Evolutionary conservation across 2,797 vertebrate genomes (phyloP).

Genomic region (Chrysocyon brachyurus): DNA sequence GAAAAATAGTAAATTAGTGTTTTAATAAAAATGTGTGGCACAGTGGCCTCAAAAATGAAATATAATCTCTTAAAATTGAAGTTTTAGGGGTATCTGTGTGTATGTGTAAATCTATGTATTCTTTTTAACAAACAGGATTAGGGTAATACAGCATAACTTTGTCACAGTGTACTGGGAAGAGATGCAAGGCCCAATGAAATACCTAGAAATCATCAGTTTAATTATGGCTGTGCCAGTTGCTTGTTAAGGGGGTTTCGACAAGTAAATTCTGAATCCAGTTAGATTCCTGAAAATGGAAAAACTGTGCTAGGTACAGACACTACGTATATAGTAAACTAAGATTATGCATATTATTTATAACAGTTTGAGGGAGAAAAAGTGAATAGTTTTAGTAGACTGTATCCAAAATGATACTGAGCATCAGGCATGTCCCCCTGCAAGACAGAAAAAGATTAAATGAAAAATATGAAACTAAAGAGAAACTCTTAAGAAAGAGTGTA

Average conservation of each 20-base stretch:
- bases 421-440: neutral
- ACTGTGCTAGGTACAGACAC: neutral
- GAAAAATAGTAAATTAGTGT: neutral
- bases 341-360: neutral
- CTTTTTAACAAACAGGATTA: neutral
- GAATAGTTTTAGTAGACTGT: neutral
- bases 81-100: neutral
- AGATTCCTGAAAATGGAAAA: neutral
- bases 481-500: neutral
- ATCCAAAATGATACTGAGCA: neutral
- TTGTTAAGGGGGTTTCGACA: neutral
- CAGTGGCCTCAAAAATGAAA: neutral
- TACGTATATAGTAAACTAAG: neutral
- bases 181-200: neutral
- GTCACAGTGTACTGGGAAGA: neutral
- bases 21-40: neutral
- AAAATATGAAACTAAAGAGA: neutral
- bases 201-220: neutral
- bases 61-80: neutral
- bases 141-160: neutral
- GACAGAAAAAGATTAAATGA: neutral
- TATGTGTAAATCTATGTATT: neutral
- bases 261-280: neutral
- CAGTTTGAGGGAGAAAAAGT: neutral
- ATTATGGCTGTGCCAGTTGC: neutral